These are phyloP conservation scores for Heterotilapia buettikoferi DNA, from an alignment of 2,113 vertebrate genomes.

Conservation along the genomic window DNA sequence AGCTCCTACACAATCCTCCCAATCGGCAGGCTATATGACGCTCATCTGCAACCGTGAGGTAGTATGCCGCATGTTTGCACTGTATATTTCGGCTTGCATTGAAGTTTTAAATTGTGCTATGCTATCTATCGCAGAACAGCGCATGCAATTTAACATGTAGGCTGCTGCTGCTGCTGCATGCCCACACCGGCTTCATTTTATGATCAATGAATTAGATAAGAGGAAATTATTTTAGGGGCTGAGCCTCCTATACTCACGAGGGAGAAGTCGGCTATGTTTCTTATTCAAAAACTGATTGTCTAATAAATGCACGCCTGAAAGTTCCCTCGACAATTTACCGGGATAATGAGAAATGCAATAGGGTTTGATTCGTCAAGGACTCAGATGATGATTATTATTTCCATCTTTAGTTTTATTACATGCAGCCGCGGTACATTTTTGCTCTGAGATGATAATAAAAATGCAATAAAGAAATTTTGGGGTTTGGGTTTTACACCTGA, in stretches of 20 bases:
- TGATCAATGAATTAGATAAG: conserved; percentile 63
- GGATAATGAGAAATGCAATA: conserved; percentile 63
- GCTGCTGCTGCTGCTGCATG: background rate
- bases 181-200: conserved; percentile 41
- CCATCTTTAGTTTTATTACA: background rate
- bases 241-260: conserved; percentile 44
- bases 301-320: conserved; percentile 47
- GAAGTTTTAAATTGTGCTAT: conserved; percentile 48
- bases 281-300: conserved; percentile 59
- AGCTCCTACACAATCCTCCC: background rate
- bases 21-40: conserved; percentile 7
- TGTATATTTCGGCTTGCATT: conserved; percentile 14
- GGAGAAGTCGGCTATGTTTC: conserved; percentile 47
- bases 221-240: conserved; percentile 63
- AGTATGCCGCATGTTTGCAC: conserved; percentile 28
- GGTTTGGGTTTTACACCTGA: background rate
- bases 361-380: conserved; percentile 52
- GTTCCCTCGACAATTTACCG: conserved; percentile 58
- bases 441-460: background rate
- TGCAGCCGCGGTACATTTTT: background rate
- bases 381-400: conserved; percentile 25
- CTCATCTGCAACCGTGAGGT: conserved; percentile 38
- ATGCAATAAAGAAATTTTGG: background rate
- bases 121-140: conserved; percentile 36
- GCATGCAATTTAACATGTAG: conserved; percentile 34